Evolutionary conservation across 2,888 invertebrate species (phyloP), one percentile per base, ranked within the genome.

Genomic region (Scrobipalpa atriplicella): DNA sequence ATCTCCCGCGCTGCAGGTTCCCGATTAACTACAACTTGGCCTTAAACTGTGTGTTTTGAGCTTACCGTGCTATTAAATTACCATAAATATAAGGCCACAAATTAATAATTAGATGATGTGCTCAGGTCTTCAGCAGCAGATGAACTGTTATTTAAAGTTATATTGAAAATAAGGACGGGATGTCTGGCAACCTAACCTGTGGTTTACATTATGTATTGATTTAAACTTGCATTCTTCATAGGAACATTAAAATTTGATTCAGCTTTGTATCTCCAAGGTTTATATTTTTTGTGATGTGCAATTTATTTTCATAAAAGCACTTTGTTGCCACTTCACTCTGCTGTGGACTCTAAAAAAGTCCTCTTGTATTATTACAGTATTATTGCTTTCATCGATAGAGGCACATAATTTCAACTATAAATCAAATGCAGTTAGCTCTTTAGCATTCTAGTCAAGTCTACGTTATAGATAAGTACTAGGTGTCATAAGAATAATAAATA

Each of bases 341-440:
- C 29, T 29, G 29, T 29, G 29, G 5, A 29, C 5, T n/a, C n/a
- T n/a, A n/a, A n/a, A n/a, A n/a, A n/a, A n/a, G n/a, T n/a, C n/a
- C n/a, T n/a, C n/a, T n/a, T 29, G 29, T 29, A 29, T 29, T 29
- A 3, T 2, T 29, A 47, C n/a, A n/a, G n/a, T n/a, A 47, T 47
- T 47, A 18, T 52, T 9, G 43, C 79, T 80, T 75, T 81, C 80
- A 78, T 80, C 75, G 79, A 75, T 76, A 77, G 74, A 79, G 78
- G 83, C 76, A 77, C 74, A 74, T 85, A 85, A 85, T 87, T 78
- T 78, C 76, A 86, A 86, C 79, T 77, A 81, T 84, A 83, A 84
- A 83, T 82, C 79, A 81, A 61, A 78, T 79, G 77, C 75, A 75
- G 77, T 79, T 79, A 78, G 71, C 75, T 77, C 74, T 72, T 73